Base-by-base conservation (phyloP, 2,888 invertebrate genomes). In the Gymnoscelis rufifasciata region DNA sequence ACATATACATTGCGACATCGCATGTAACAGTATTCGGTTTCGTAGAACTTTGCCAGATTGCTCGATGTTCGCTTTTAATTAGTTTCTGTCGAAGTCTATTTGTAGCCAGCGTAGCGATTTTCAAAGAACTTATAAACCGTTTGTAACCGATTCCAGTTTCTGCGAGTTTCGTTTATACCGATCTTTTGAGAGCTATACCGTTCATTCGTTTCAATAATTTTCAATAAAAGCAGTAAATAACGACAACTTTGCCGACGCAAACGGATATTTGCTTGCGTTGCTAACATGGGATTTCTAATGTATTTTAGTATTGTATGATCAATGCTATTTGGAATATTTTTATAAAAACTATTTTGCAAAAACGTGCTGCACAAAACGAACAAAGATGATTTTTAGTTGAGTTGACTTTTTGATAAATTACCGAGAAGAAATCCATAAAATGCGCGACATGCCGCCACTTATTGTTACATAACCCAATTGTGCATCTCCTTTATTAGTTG, bases 11-110 rank as follows among this genome's bases (percentile, higher is more conserved):
- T 62, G 56, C 51, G 53, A 59, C 56, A 54, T 57, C 57, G 50
- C 59, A 52, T 55, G 55, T 59, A 62, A 62, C 58, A 57, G 59
- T 59, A 54, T 44, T 45, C 46, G 44, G 48, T 59, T 52, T 58
- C 62, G 60, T 59, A 60, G 60, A 54, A 67, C 65, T 64, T 62
- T 56, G 54, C 63, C 61, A 71, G 71, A 76, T 77, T 74, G 75
- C 62, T 54, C 74, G 66, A 71, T 78, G 75, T 81, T 75, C 74
- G 59, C 59, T 74, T 73, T 79, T 81, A 80, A 82, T 81, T 78
- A 79, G 76, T 78, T 78, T 74, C 71, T 71, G 73, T 74, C 66
- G 70, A 72, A 74, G 71, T 68, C 65, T 65, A 61, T 60, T 64
- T 62, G 61, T 67, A 67, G 71, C 64, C 59, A 66, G 65, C 71